phyloP scores from a whole-genome alignment of 2,888 invertebrate species.

The Tubulanus polymorphus region DNA sequence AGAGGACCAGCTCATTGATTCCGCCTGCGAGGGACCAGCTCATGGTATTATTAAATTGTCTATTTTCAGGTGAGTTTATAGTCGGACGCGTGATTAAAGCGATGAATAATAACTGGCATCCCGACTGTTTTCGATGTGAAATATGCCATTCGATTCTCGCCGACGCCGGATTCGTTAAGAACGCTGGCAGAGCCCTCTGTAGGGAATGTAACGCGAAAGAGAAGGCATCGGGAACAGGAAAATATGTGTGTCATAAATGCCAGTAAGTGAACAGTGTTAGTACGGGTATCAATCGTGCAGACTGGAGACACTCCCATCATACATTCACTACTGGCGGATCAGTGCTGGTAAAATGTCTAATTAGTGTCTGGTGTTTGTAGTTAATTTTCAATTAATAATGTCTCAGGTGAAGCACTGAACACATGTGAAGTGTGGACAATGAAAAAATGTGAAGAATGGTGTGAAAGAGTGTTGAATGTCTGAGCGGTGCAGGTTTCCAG shows the following conservation, averaged over 20 bases:
- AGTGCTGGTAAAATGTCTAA: too few species aligned
- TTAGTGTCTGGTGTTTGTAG: too few species aligned
- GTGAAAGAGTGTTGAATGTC: neutral
- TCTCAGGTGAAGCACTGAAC: too few species aligned
- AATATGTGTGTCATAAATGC: slow-evolving; percentile 97
- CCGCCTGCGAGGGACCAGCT: too few species aligned
- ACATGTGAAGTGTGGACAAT: too few species aligned
- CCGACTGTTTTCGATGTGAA: slow-evolving; percentile 94
- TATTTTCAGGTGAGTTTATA: slow-evolving; percentile 77
- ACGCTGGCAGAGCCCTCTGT: slow-evolving; percentile 76
- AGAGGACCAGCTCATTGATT: too few species aligned
- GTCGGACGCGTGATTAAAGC: slow-evolving; percentile 99
- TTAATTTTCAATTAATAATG: too few species aligned
- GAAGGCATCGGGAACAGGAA: slow-evolving; percentile 89
- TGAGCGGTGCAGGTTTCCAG: neutral
- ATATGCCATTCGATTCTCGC: slow-evolving; percentile 87
- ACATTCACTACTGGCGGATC: too few species aligned
- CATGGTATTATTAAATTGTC: too few species aligned
- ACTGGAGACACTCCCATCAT: too few species aligned
- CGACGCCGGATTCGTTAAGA: slow-evolving; percentile 88
- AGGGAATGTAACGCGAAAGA: slow-evolving; percentile 95
- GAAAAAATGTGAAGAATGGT: neutral
- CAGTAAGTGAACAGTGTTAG: slow-evolving; percentile 81
- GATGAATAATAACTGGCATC: slow-evolving; percentile 99
- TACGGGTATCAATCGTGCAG: too few species aligned